Evolutionary conservation across 2,797 vertebrate genomes (phyloP), one percentile per base, ranked within the genome.

Genomic region (Enteromius radiatus): DNA sequence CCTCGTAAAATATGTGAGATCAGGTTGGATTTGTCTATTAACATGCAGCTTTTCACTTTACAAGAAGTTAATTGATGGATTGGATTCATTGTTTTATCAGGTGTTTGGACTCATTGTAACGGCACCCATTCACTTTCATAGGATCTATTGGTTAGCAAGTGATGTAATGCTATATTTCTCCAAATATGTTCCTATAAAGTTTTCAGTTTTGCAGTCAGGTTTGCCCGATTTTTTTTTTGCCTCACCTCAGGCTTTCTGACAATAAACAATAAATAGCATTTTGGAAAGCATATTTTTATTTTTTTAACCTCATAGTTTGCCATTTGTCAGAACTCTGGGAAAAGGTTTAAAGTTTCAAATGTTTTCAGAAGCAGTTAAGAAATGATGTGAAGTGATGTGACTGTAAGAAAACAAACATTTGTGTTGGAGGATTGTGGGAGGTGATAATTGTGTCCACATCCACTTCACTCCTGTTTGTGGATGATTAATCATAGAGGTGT

Each of bases 361-460:
- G 45, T 76, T 75, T 80, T 67, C 28, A 56, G n/a, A 10, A 28
- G 78, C 64, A 70, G 65, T 61, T 78, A 54, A 63, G 10, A 47
- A 70, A 38, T 36, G n/a, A 64, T 47, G 9, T 41, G n/a, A 80
- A 56, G 49, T 10, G 33, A 63, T 64, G n/a, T 45, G 45, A 69
- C 41, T 41, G 49, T 8, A 38, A 47, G 47, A 54, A 41, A 69
- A 59, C 26, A 19, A 77, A 79, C 28, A 2, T 69, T 80, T 54
- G 47, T 65, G 56, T 67, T 54, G 33, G 47, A 54, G 71, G 54
- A 26, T 67, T 73, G 76, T 68, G 68, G 45, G 28, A 78, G 80
- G 81, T 59, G 67, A 82, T 85, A 85, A 86, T 86, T 84, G 65
- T 63, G 52, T 84, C 21, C 14, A 63, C 67, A 59, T 31, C 28